These are phyloP conservation scores for Sipha flava DNA, from an alignment of 1,140 invertebrate species.

Conservation along the genomic window DNA sequence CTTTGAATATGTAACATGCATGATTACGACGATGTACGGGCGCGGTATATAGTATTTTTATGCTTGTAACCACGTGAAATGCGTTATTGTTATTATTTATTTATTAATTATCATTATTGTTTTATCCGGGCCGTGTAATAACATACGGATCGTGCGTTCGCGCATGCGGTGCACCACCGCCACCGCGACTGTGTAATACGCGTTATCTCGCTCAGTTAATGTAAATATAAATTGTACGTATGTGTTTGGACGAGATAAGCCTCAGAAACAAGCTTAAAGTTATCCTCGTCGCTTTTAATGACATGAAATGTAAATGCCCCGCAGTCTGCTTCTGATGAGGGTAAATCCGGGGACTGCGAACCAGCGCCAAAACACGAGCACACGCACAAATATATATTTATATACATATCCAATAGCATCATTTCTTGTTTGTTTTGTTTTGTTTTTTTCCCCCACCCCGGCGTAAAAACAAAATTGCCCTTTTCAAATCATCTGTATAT, in stretches of 20 bases:
- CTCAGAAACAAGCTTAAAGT: constrained; percentile 15
- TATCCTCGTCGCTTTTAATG: constrained; percentile 24
- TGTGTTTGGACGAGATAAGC: constrained; percentile 25
- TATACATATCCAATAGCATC: too few species aligned
- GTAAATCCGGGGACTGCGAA: neutral
- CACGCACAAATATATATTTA: neutral
- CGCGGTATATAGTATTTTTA: too few species aligned
- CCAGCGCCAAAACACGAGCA: neutral
- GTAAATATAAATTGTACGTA: neutral
- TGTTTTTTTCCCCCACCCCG: neutral
- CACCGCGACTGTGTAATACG: too few species aligned
- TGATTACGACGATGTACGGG: too few species aligned
- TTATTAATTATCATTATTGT: too few species aligned
- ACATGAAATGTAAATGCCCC: constrained; percentile 23
- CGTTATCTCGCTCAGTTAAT: neutral
- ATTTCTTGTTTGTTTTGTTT: neutral
- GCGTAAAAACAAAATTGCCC: neutral
- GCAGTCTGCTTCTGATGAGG: constrained; percentile 15
- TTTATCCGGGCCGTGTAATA: too few species aligned
- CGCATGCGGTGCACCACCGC: neutral
- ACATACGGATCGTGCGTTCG: too few species aligned
- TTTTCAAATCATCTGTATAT: neutral
- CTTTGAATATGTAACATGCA: too few species aligned
- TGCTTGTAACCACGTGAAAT: too few species aligned
- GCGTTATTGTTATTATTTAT: too few species aligned